Evolutionary conservation across 2,113 vertebrate genomes (phyloP).

Genomic region (Deroptyus accipitrinus): DNA sequence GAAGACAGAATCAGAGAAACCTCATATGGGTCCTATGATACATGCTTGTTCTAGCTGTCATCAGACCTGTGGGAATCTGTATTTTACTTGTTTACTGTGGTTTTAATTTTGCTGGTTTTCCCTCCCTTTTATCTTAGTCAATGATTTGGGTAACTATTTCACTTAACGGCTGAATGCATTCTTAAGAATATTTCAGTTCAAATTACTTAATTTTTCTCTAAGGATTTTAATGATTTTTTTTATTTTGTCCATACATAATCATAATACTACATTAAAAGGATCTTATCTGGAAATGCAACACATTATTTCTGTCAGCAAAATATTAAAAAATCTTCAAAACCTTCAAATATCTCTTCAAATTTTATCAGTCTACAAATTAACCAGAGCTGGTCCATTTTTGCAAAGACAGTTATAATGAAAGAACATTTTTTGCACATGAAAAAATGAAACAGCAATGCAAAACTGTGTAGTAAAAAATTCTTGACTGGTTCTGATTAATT

Average conservation of each 20-base stretch:
- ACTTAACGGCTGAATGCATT: neutral
- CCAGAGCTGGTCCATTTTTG: neutral
- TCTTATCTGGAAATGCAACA: neutral
- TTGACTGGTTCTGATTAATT: neutral
- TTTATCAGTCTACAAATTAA: neutral
- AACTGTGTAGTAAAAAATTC: neutral
- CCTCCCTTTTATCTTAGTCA: neutral
- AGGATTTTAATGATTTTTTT: neutral
- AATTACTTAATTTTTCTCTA: neutral
- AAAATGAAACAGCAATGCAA: neutral
- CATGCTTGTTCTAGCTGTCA: neutral
- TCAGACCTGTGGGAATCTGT: neutral
- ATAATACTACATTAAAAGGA: neutral
- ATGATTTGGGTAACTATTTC: neutral
- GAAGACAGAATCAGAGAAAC: neutral
- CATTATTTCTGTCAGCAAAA: neutral
- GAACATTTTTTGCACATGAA: neutral
- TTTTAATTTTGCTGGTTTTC: neutral
- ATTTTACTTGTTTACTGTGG: neutral
- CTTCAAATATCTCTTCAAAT: neutral
- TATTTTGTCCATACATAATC: neutral
- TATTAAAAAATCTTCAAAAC: neutral
- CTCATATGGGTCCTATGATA: neutral
- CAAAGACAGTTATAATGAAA: neutral
- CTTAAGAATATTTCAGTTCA: neutral